A percentile compares a stretch with the other conserved stretches of the same genome.
phyloP scores from a whole-genome alignment of 1,140 invertebrate species.

The Drosophila bocqueti region DNA sequence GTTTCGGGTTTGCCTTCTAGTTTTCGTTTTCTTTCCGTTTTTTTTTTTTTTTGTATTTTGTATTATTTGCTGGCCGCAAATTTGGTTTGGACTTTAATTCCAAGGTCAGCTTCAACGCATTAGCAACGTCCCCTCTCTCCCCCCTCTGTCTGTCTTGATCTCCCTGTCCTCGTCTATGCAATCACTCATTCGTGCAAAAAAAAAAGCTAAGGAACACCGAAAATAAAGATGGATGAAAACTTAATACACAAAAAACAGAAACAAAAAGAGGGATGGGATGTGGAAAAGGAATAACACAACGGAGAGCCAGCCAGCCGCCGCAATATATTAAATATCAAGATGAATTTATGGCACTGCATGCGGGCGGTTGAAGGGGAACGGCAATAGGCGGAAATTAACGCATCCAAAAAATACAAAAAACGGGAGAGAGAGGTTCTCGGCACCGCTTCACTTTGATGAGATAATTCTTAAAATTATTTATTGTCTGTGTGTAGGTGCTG shows the following conservation, averaged over 20 bases:
- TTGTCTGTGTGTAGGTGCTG: constrained; percentile 5
- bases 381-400: constrained; percentile 48
- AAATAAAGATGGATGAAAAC: constrained; percentile 13
- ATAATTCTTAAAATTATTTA: constrained; percentile 67
- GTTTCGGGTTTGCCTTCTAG: constrained; percentile 40
- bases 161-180: constrained; percentile 39
- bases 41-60: neutral
- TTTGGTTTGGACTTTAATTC: constrained; percentile 63
- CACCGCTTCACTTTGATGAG: constrained; percentile 56
- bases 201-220: neutral
- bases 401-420: constrained; percentile 18
- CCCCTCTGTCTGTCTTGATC: neutral
- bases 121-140: constrained; percentile 38
- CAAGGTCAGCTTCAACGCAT: constrained; percentile 67
- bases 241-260: constrained; percentile 4
- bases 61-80: constrained; percentile 34
- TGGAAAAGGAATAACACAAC: constrained; percentile 11
- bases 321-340: constrained; percentile 38
- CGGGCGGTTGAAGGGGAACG: neutral
- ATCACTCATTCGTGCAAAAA: constrained; percentile 61
- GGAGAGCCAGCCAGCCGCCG: neutral
- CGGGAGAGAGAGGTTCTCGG: constrained; percentile 16
- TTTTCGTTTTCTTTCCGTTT: constrained; percentile 8
- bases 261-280: neutral
- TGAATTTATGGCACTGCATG: constrained; percentile 20